Base-by-base conservation (phyloP, 2,888 invertebrate species). In the Perizoma affinitatum region DNA sequence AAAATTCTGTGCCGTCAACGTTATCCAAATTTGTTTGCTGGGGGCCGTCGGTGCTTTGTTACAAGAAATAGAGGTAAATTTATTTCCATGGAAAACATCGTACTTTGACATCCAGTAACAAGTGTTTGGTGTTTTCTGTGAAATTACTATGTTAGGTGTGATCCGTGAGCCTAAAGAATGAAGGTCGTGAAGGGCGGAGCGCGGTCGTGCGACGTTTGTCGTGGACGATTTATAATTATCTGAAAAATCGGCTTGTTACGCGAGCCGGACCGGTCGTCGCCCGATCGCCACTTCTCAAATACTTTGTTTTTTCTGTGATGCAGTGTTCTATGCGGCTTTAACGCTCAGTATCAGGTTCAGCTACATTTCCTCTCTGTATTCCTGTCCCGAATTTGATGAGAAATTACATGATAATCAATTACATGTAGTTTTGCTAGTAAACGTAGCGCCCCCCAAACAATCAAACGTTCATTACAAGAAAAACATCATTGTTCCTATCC, bases 41-140 rank as follows among this genome's bases (percentile, higher is more conserved):
- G 86, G 86, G 88, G 85, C 83, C 86, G 85, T 84, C 71, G 81
- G 86, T 84, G 90, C 92, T 90, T 92, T 90, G 90, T 90, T 88
- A 82, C 83, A 86, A 86, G 87, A 90, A 88, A 92, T 91, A 90
- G 83, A 92, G 92, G 92, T 92, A 91, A 92, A 88, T 83, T 56
- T 86, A 87, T 84, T 88, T 86, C 83, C 74, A 81, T 80, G 74
- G 75, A 87, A 88, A 88, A 88, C 88, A 86, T 85, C 81, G 79
- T 84, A 87, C 83, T 85, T 90, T 92, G 92, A 92, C 90, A 87
- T 84, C 83, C 84, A 55, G 78, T 87, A 89, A 86, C 89, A 91
- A 90, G 90, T 92, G 87, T 89, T 91, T 85, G 69, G 68, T 75
- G 79, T 83, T 87, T 88, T 88, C 84, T 87, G 74, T 90, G 90